These are phyloP conservation scores for Drosophila differens DNA, from an alignment of 2,888 invertebrate species.

Conservation along the genomic window DNA sequence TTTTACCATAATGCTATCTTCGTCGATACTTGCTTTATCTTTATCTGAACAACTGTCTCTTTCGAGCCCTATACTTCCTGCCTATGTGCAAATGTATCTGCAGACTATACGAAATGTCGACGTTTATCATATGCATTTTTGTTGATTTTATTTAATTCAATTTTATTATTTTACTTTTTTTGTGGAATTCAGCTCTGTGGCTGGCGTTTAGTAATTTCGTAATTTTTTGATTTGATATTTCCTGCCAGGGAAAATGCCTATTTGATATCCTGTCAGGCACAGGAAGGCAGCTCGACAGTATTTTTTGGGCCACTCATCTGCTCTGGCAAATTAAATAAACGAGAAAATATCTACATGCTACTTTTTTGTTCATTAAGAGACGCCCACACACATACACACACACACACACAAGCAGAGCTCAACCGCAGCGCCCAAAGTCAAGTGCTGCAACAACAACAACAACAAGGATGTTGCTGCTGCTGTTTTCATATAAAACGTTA, in stretches of 20 bases:
- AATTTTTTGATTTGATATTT: conserved; percentile 73
- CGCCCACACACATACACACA: conserved; percentile 17
- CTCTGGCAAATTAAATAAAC: conserved; percentile 38
- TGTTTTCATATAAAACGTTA: conserved; percentile 62
- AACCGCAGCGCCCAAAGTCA: conserved; percentile 55
- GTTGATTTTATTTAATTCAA: neutral
- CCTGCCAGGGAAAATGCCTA: conserved; percentile 68
- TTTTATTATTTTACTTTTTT: neutral
- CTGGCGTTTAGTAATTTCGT: conserved; percentile 52
- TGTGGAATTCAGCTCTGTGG: neutral
- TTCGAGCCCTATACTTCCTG: neutral
- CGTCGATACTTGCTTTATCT: neutral
- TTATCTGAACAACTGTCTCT: neutral
- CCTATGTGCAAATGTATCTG: neutral
- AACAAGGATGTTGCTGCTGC: conserved; percentile 33
- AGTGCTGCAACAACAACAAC: conserved; percentile 29
- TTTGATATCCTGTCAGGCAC: conserved; percentile 73
- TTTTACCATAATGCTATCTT: neutral
- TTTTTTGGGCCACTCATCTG: conserved; percentile 11
- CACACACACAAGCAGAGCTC: neutral
- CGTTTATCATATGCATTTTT: neutral
- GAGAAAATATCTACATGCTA: conserved; percentile 64
- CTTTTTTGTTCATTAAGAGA: conserved; percentile 66
- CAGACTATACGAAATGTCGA: neutral
- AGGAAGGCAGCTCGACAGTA: conserved; percentile 35